Evolutionary conservation across 2,888 invertebrate genomes (phyloP).

Genomic region (Mechanitis messenoides): DNA sequence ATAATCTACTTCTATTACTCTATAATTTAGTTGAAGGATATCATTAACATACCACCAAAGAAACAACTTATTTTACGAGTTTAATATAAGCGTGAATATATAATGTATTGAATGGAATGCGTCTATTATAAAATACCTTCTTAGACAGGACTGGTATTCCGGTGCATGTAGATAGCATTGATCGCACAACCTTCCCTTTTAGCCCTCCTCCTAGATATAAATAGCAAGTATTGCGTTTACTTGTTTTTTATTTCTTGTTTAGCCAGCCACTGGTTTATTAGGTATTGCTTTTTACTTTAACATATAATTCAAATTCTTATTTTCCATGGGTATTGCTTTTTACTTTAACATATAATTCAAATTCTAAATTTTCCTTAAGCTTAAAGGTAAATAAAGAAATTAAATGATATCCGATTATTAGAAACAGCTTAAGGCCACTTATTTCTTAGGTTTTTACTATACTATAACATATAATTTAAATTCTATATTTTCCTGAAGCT

Average conservation of each 20-base stretch:
- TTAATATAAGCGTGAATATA: conserved; percentile 19
- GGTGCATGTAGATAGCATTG: conserved; percentile 33
- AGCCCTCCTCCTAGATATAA: conserved; percentile 34
- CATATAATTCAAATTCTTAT: conserved; percentile 2
- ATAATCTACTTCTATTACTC: conserved; percentile 11
- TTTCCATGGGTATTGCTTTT: conserved; percentile 12
- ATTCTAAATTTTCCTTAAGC: not conserved
- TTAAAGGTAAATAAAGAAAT: no score
- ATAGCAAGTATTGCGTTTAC: conserved; percentile 27
- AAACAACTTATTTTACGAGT: conserved; percentile 15
- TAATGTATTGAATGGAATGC: conserved; percentile 19
- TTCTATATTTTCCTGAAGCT: no score
- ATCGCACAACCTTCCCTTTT: conserved; percentile 42
- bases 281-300: conserved; percentile 13
- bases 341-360: conserved; percentile 6
- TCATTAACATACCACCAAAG: conserved; percentile 15
- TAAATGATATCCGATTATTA: no score
- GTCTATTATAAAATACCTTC: conserved; percentile 33
- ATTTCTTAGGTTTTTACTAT: no score
- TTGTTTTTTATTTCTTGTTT: conserved; percentile 23
- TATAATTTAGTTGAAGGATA: conserved; percentile 14
- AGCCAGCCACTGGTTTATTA: conserved; percentile 23
- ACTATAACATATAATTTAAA: not conserved
- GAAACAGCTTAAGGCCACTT: no score
- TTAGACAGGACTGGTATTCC: conserved; percentile 39